A percentile compares a stretch with the other conserved stretches of the same genome.
Conservation (phyloP, 2,797 vertebrate genomes). For the Sebastes diaconus region DNA sequence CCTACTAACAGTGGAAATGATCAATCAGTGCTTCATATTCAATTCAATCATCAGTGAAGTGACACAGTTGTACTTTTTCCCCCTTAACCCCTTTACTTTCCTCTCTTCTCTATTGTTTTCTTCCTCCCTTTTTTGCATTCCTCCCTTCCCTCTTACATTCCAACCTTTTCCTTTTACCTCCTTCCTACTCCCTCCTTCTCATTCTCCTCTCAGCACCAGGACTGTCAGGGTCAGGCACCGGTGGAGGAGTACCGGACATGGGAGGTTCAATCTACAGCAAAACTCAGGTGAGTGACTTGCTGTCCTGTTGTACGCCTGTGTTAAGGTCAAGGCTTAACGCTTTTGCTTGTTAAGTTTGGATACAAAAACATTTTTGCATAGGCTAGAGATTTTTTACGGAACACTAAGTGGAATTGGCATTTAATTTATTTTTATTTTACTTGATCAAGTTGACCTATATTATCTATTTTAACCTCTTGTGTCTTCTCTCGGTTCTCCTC, state of each 20-base stretch:
- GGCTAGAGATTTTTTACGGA: neutral
- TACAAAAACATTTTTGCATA: neutral
- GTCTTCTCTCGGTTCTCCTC: neutral
- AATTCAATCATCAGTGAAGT: conserved; percentile 15
- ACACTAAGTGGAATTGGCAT: neutral
- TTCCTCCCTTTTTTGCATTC: neutral
- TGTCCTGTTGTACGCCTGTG: neutral
- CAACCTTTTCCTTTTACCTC: neutral
- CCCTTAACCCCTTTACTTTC: conserved; percentile 19
- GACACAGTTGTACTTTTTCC: conserved; percentile 12
- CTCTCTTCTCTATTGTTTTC: neutral
- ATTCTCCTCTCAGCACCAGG: conserved; percentile 72
- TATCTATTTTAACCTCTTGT: neutral
- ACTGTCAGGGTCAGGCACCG: conserved; percentile 80
- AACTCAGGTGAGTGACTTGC: conserved; percentile 86
- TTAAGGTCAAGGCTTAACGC: neutral
- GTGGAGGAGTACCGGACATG: conserved; percentile 92
- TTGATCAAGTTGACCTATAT: neutral
- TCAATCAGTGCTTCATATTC: conserved; percentile 23
- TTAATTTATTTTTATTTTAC: neutral
- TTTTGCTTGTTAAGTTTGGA: neutral
- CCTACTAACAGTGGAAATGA: conserved; percentile 68
- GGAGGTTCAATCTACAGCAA: conserved; percentile 94
- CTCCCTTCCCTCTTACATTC: neutral
- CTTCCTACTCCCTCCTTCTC: neutral